Conservation (phyloP, 1,140 invertebrate species). For the Bombus sylvicola region DNA sequence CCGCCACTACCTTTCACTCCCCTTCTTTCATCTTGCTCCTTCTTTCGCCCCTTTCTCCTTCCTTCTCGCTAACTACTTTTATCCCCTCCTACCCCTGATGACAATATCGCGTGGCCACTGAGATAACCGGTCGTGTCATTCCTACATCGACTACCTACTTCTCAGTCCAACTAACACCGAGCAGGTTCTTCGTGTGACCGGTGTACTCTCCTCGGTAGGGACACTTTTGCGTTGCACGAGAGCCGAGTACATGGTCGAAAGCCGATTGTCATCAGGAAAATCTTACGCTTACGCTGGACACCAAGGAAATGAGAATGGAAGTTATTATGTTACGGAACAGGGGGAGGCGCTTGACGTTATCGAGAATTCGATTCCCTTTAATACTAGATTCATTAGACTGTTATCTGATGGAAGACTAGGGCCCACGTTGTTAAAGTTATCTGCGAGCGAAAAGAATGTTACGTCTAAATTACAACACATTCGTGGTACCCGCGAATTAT, state of each 20-base stretch:
- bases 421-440: constrained; percentile 12
- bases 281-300: constrained; percentile 53
- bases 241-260: constrained; percentile 51
- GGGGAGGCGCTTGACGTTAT: constrained; percentile 43
- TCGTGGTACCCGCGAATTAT: not conserved
- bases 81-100: constrained; percentile 73
- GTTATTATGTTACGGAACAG: constrained; percentile 64
- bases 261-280: constrained; percentile 66
- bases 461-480: constrained; percentile 36
- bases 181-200: constrained; percentile 44
- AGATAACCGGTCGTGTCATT: constrained; percentile 83
- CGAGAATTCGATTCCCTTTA: constrained; percentile 53
- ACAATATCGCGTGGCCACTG: constrained; percentile 82
- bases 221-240: constrained; percentile 64
- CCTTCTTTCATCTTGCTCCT: constrained; percentile 14
- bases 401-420: constrained; percentile 28
- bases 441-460: constrained; percentile 20
- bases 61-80: constrained; percentile 60
- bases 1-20: constrained; percentile 49
- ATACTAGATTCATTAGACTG: constrained; percentile 49
- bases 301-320: constrained; percentile 58
- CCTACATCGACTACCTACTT: constrained; percentile 77
- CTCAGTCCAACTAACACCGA: constrained; percentile 58
- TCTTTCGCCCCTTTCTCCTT: constrained; percentile 30
- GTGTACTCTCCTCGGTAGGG: constrained; percentile 51